Conservation (phyloP, 2,797 vertebrate genomes). For the Peromyscus aztecus region DNA sequence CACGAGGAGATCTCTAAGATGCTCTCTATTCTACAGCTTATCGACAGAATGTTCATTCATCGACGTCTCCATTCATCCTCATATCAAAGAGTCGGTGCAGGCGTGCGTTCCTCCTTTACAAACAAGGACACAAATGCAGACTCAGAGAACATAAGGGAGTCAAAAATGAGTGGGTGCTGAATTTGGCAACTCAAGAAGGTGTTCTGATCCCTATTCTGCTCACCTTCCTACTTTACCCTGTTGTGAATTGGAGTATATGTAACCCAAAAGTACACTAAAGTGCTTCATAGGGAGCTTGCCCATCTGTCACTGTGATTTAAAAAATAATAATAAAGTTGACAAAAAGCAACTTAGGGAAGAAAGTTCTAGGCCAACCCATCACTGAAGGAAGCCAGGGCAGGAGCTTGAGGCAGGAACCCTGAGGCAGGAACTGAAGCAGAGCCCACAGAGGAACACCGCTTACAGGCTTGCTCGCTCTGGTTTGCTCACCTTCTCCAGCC, state of each 20-base stretch:
- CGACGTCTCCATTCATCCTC: background rate
- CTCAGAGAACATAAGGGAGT: background rate
- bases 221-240: too few species aligned
- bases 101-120: background rate
- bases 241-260: background rate
- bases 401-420: background rate
- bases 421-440: background rate
- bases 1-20: background rate
- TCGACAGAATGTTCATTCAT: background rate
- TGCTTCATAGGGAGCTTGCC: background rate
- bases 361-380: background rate
- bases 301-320: background rate
- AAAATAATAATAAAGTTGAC: background rate
- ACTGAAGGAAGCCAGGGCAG: background rate
- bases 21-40: background rate
- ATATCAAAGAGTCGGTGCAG: background rate
- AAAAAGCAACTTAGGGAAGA: background rate
- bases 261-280: background rate
- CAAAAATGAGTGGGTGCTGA: too few species aligned
- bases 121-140: background rate
- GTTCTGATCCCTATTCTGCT: background rate
- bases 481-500: background rate
- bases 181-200: background rate
- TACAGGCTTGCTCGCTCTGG: background rate
- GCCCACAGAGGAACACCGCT: background rate